A percentile compares a stretch with the other conserved stretches of the same genome.
phyloP scores from a whole-genome alignment of 2,113 vertebrate genomes.

The Rhinopomastus cyanomelas region DNA sequence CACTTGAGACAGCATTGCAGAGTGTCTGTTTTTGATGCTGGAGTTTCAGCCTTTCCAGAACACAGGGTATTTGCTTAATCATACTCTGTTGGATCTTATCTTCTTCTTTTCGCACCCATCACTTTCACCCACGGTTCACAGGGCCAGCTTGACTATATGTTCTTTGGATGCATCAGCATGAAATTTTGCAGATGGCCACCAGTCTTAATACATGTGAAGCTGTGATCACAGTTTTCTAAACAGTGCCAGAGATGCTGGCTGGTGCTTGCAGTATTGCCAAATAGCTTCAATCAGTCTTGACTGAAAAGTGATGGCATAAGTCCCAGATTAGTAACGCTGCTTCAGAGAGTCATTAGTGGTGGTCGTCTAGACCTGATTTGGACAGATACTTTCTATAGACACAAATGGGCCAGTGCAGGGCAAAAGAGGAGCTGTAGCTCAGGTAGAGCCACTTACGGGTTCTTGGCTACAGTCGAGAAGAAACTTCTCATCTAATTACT shows the following conservation, averaged over 20 bases:
- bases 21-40: not conserved
- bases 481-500: not conserved
- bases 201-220: not conserved
- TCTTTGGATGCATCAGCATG: conserved; percentile 3
- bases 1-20: not conserved
- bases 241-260: conserved; percentile 34
- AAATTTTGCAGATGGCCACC: conserved; percentile 35
- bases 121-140: not conserved
- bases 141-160: not conserved
- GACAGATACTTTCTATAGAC: not conserved
- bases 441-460: not conserved
- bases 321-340: not conserved
- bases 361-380: not conserved
- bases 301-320: conserved; percentile 40
- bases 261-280: conserved; percentile 32
- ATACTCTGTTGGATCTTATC: not conserved
- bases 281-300: conserved; percentile 32
- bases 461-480: not conserved
- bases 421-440: not conserved
- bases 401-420: not conserved
- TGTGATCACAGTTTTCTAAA: conserved; percentile 50
- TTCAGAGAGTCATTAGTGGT: conserved; percentile 32
- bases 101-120: not conserved
- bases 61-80: not conserved
- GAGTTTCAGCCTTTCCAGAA: not conserved